Conservation (phyloP, 2,113 vertebrate genomes). For the Oreochromis spilurus region DNA sequence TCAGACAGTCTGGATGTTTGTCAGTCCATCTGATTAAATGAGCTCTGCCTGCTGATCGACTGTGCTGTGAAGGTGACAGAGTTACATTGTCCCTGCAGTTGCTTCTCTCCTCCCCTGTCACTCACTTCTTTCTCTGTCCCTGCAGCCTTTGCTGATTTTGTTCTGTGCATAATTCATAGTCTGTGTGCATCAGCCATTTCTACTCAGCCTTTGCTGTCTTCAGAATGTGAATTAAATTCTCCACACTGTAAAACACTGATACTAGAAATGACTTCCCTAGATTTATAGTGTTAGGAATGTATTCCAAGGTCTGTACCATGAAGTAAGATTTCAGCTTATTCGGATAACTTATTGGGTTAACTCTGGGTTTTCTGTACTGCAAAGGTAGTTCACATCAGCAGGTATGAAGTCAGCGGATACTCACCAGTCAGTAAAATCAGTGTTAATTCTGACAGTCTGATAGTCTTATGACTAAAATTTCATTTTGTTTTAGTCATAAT, state of each 20-base stretch:
- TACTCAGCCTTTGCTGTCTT: neutral
- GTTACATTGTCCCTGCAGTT: conserved; percentile 6
- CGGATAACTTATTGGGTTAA: neutral
- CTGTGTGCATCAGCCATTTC: neutral
- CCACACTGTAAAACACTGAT: neutral
- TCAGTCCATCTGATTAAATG: conserved; percentile 45
- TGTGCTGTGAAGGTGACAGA: conserved; percentile 37
- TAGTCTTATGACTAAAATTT: neutral
- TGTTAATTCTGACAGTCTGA: neutral
- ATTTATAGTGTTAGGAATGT: neutral
- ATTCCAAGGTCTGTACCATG: neutral
- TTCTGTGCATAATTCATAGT: neutral
- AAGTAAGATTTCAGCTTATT: neutral
- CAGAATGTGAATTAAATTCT: neutral
- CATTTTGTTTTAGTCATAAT: neutral
- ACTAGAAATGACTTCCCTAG: neutral
- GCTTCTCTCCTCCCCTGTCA: neutral
- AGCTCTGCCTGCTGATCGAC: conserved; percentile 10
- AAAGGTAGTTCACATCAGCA: neutral
- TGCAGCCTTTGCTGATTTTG: neutral
- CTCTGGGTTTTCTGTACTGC: neutral
- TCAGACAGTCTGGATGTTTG: conserved; percentile 45
- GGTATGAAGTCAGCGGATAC: neutral
- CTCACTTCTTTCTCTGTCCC: neutral
- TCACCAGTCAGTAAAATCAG: neutral